These are phyloP conservation scores for Bombus difficillimus DNA, from an alignment of 1,140 invertebrate genomes.

Conservation along the genomic window DNA sequence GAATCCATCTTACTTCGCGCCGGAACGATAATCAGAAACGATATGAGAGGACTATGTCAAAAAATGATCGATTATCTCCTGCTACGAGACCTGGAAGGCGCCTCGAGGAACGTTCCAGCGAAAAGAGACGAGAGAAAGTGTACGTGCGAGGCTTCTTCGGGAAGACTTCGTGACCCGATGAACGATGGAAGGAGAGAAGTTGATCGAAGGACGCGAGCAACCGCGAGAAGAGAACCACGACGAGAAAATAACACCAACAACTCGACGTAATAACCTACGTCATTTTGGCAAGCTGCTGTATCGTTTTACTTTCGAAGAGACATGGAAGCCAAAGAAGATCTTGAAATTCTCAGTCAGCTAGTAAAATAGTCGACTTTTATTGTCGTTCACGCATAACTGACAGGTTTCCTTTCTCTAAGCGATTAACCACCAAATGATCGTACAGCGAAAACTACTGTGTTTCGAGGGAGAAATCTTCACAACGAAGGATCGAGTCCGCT, in stretches of 20 bases:
- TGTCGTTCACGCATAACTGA: neutral
- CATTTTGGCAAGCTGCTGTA: neutral
- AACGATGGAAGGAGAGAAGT: slow-evolving; percentile 17
- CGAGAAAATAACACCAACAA: neutral
- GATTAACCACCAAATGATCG: neutral
- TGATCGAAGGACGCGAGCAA: slow-evolving; percentile 51
- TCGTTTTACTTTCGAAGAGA: slow-evolving; percentile 17
- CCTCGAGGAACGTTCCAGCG: slow-evolving; percentile 53
- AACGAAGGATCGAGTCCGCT: slow-evolving; percentile 28
- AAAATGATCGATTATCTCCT: slow-evolving; percentile 65
- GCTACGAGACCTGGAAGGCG: slow-evolving; percentile 58
- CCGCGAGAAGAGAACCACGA: slow-evolving; percentile 33
- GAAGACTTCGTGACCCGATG: slow-evolving; percentile 25
- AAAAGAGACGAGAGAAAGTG: slow-evolving; percentile 1
- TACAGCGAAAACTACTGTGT: neutral
- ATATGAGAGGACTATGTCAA: slow-evolving; percentile 44
- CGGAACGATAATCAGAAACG: slow-evolving; percentile 76
- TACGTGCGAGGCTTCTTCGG: slow-evolving; percentile 21
- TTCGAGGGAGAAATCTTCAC: neutral
- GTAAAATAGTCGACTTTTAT: neutral
- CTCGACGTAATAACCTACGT: neutral
- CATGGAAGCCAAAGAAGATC: slow-evolving; percentile 38
- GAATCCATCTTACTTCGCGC: slow-evolving; percentile 72
- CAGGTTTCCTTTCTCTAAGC: neutral
- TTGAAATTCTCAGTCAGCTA: slow-evolving; percentile 53